These are phyloP conservation scores for Hemitrygon akajei DNA, from an alignment of 2,797 vertebrate species.

Conservation along the genomic window DNA sequence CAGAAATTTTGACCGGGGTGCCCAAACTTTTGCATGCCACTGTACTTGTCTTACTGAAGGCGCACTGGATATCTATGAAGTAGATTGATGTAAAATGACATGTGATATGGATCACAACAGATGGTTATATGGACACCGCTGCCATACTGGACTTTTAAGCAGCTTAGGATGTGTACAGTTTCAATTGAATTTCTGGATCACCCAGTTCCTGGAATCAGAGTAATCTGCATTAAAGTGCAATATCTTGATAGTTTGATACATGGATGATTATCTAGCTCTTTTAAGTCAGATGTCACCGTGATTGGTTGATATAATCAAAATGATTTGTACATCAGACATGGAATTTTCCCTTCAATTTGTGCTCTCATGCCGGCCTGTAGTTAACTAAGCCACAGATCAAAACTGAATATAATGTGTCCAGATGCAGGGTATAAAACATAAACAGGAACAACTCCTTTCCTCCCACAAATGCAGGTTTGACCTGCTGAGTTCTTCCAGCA, in stretches of 20 bases:
- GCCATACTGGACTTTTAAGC: not conserved
- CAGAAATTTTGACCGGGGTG: no score
- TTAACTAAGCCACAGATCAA: not conserved
- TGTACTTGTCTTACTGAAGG: not conserved
- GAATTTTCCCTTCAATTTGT: not conserved
- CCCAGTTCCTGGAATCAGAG: not conserved
- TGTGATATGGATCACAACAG: no score
- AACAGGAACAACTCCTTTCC: no score
- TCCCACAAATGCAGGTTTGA: no score
- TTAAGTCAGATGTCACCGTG: not conserved
- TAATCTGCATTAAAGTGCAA: not conserved
- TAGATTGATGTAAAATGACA: not conserved
- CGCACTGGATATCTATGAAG: not conserved
- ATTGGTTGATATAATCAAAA: not conserved
- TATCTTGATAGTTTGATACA: not conserved
- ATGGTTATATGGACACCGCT: not conserved
- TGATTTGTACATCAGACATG: slow-evolving; percentile 2
- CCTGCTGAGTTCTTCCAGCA: no score
- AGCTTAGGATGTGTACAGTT: no score
- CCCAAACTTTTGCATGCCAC: no score
- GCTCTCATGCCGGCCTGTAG: not conserved
- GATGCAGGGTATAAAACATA: no score
- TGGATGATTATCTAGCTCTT: not conserved
- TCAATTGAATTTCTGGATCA: not conserved
- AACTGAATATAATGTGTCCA: not conserved